Percentiles rank a stretch among this genome's conserved stretches.
phyloP scores from a whole-genome alignment of 2,888 invertebrate genomes.

The Drosophila eohydei region DNA sequence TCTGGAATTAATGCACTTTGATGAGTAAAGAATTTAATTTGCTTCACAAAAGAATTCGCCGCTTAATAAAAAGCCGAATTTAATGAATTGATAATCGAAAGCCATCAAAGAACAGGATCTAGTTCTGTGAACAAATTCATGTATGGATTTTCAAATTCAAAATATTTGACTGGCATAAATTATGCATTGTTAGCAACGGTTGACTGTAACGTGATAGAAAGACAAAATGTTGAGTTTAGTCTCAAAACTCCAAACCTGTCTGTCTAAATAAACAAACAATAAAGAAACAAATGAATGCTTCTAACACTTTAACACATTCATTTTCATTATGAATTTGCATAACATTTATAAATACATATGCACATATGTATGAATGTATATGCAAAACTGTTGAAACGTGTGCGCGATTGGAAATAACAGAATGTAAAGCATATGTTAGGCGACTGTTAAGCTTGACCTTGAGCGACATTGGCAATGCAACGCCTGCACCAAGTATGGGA shows the following conservation, averaged over 20 bases:
- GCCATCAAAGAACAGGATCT: slow-evolving; percentile 51
- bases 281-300: slow-evolving; percentile 48
- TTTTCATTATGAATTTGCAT: slow-evolving; percentile 70
- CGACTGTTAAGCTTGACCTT: slow-evolving; percentile 59
- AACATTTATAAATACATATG: slow-evolving; percentile 27
- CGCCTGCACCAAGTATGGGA: slow-evolving; percentile 32
- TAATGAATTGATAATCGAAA: slow-evolving; percentile 24
- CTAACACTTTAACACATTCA: slow-evolving; percentile 50
- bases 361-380: slow-evolving; percentile 41
- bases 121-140: slow-evolving; percentile 19
- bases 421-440: slow-evolving; percentile 51
- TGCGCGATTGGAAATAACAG: slow-evolving; percentile 30
- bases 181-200: slow-evolving; percentile 50
- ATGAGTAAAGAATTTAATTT: slow-evolving; percentile 40
- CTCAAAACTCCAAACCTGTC: slow-evolving; percentile 38
- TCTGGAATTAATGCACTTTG: slow-evolving; percentile 41
- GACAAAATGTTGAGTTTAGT: slow-evolving; percentile 21
- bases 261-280: slow-evolving; percentile 59
- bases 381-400: slow-evolving; percentile 51
- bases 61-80: slow-evolving; percentile 37
- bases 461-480: slow-evolving; percentile 69
- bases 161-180: slow-evolving; percentile 52
- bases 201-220: slow-evolving; percentile 13
- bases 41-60: slow-evolving; percentile 56
- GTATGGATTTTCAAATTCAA: slow-evolving; percentile 1